Evolutionary conservation across 2,113 vertebrate genomes (phyloP).

Genomic region (Rhabdornis inornatus): DNA sequence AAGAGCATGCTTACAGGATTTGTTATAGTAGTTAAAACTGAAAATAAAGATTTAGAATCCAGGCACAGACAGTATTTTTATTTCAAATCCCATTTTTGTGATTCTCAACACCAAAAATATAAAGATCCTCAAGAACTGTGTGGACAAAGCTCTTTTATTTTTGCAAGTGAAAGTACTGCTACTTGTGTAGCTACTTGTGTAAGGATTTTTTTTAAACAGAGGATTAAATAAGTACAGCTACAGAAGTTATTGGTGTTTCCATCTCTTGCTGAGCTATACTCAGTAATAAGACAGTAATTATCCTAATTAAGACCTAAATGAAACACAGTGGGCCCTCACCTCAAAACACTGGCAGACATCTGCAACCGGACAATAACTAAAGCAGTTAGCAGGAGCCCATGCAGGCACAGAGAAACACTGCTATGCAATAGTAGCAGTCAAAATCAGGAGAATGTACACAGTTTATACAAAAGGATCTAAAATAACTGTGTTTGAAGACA

Average conservation of each 20-base stretch:
- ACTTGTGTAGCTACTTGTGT: neutral
- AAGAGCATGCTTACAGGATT: neutral
- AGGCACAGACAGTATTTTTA: neutral
- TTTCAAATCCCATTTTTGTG: neutral
- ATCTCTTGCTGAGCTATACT: neutral
- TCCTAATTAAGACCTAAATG: neutral
- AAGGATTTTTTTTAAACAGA: neutral
- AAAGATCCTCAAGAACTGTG: neutral
- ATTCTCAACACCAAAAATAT: neutral
- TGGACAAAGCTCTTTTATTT: neutral
- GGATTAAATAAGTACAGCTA: neutral
- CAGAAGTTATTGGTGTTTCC: neutral
- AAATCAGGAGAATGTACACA: neutral
- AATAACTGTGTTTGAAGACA: neutral
- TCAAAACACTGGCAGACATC: neutral
- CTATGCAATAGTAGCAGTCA: neutral
- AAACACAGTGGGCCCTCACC: neutral
- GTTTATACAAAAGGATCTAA: neutral
- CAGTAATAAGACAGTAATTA: neutral
- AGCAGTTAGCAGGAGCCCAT: neutral
- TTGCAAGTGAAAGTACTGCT: neutral
- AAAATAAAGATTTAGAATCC: neutral
- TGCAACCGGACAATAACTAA: neutral
- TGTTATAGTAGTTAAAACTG: neutral
- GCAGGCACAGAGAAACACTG: neutral